Base-by-base conservation (phyloP, 2,888 invertebrate genomes). In the Zaprionus lineosus region DNA sequence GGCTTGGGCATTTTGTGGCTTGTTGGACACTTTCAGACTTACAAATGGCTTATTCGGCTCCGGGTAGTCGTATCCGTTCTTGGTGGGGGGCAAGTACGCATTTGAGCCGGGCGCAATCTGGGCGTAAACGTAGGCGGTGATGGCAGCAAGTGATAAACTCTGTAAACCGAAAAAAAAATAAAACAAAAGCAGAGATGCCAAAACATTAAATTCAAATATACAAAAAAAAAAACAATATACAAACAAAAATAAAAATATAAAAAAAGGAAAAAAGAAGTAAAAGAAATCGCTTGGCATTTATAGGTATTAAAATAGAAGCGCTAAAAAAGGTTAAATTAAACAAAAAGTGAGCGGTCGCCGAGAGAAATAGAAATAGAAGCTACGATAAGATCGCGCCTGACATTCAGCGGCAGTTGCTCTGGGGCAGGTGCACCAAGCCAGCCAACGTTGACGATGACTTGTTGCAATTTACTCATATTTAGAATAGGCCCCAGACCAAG, bases 51-150 rank as follows among this genome's bases (percentile, higher is more conserved):
- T 84, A 21, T 81, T 85, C 1, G 96, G 95, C 33, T 91, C 92
- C n/a, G 93, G 92, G 88, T 96, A 96, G 72, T 92, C 92, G 90
- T 96, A 96, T 9, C 95, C 95, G 74, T 93, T 93, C 84, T 92
- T 93, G 57, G 21, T 93, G 55, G 89, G 89, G 12, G 96, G 96
- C 46, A 96, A 92, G 90, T 96, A 96, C 51, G 94, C 94, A 87
- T 94, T 94, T 60, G 93, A 93, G 8, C 94, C 94, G 1, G 94
- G 93, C 34, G 88, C 87, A 47, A 90, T 72, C 59, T 89, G 90
- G 63, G 88, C 88, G 55, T 71, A 86, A 31, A 70, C 86, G 58
- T 82, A 87, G 66, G 88, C 82, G 53, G 60, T 64, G 47, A 88
- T 73, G 59, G 86, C 81, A 67, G 86, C 82, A 14, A 89, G 51